A percentile compares a stretch with the other conserved stretches of the same genome.
Conservation (phyloP, 2,888 invertebrate genomes). For the Latheticus oryzae region DNA sequence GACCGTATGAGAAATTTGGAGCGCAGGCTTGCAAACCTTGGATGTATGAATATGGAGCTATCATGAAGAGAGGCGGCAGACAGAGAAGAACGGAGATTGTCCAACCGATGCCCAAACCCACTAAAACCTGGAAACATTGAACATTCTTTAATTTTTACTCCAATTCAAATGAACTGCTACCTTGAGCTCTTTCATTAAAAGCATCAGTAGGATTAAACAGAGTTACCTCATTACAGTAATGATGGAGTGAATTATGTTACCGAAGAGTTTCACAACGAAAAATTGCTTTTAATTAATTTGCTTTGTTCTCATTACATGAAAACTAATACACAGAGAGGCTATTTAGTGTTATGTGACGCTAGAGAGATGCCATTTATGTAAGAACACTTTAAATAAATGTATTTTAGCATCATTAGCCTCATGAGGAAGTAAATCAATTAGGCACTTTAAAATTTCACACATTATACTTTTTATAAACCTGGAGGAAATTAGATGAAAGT, state of each 20-base stretch:
- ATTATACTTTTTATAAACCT: too few species aligned
- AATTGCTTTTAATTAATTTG: constrained; percentile 14
- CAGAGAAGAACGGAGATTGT: constrained; percentile 72
- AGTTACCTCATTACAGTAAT: constrained; percentile 15
- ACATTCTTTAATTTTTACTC: too few species aligned
- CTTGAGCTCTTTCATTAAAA: too few species aligned
- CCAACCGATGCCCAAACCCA: constrained; percentile 78
- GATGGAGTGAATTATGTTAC: constrained; percentile 4
- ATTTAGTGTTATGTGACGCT: background rate
- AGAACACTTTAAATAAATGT: too few species aligned
- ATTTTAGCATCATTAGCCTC: too few species aligned
- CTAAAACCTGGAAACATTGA: constrained; percentile 68
- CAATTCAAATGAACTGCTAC: too few species aligned
- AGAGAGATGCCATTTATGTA: too few species aligned
- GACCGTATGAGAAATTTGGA: constrained; percentile 75
- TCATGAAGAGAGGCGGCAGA: constrained; percentile 73
- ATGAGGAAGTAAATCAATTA: too few species aligned
- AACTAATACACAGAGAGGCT: constrained; percentile 7
- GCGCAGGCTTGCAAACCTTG: constrained; percentile 74
- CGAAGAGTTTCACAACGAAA: constrained; percentile 11
- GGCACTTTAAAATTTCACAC: too few species aligned
- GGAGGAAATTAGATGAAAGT: too few species aligned
- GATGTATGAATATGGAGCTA: constrained; percentile 70
- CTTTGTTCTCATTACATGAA: constrained; percentile 5
- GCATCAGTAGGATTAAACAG: too few species aligned